Base-by-base conservation (phyloP, 2,797 vertebrate genomes). In the Melopsittacus undulatus region DNA sequence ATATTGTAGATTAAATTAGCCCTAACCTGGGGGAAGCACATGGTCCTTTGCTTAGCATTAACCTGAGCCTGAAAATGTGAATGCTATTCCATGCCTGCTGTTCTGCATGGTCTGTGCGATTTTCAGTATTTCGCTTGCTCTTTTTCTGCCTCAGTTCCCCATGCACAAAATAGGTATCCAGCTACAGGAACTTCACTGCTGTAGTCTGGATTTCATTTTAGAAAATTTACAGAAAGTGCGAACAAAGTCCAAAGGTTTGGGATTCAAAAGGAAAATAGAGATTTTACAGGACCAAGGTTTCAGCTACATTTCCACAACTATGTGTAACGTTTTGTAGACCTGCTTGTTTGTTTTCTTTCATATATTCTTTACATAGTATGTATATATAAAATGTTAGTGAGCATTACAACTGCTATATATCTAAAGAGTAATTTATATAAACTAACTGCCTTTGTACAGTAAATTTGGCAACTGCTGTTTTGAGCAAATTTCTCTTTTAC, bases 1-100 rank as follows among this genome's bases (percentile, higher is more conserved):
- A 74, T 86, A 88, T 51, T 70, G 54, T 76, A 75, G 74, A 91
- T 49, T 13, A 94, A 92, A 96, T 91, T 94, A 92, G 90, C 70
- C 51, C 70, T 62, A n/a, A 78, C 36, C 40, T 40, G 30, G 29
- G 32, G 72, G 67, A 83, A 76, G 72, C 7, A 51, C 69, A 12
- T 4, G 29, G 90, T 43, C 62, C 83, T 38, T 30, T 49, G 69
- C 85, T 62, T 24, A 78, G 54, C 64, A 19, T 88, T 87, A 95
- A 92, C 83, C 89, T 91, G 84, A 88, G 85, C 70, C 79, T 38
- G 66, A 85, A 94, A 92, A 95, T 1, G n/a, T 29, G 66, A 89
- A 73, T 49, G 32, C 20, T n/a, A 26, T 72, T 90, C 77, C 90
- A 90, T 3, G 32, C 81, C 66, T 80, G 64, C 94, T 93, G 89